Evolutionary conservation across 2,113 vertebrate genomes (phyloP), one percentile per base, ranked within the genome.

Genomic region (Campylomormyrus numenius): DNA sequence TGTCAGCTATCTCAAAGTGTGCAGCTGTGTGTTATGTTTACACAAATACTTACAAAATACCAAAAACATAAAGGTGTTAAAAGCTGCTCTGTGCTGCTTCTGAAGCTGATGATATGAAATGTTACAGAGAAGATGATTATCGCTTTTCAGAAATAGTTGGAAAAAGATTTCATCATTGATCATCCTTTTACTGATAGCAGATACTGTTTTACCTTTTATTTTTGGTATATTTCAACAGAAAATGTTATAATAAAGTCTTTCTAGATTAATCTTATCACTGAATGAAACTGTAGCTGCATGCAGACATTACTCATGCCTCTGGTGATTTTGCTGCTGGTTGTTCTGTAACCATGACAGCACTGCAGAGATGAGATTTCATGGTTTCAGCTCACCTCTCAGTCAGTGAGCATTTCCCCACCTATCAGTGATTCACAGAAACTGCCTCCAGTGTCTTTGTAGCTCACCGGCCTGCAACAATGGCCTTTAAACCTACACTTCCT

Each of bases 311-410:
- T 80, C 74, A 80, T 19, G 35, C 13, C 74, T 80, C 31, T 31
- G n/a, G 10, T 70, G 62, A 70, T 70, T 70, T 13, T 13, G 62
- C 62, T 80, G 35, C 31, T 42, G 74, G 74, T 80, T 6, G 31
- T 42, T 35, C 74, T 42, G 74, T 80, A 80, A 80, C 74, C 74
- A 80, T 80, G 74, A 80, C 74, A 80, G 74, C 74, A 80, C 74
- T 80, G 74, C 35, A 42, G 15, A 80, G 74, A 80, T 31, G 27
- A 70, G 10, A 70, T 80, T 42, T 42, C 15, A 80, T 42, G 35
- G 13, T 80, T 42, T 42, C 70, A 39, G 31, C 11, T 77, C 74
- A 80, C 31, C 74, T 17, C 35, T 19, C 74, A 42, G 70, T 13
- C 62, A 70, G 62, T 70, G 62, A 70, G 62, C n/a, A 70, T 70